Evolutionary conservation across 2,888 invertebrate species (phyloP).

Genomic region (Seladonia tumulorum): DNA sequence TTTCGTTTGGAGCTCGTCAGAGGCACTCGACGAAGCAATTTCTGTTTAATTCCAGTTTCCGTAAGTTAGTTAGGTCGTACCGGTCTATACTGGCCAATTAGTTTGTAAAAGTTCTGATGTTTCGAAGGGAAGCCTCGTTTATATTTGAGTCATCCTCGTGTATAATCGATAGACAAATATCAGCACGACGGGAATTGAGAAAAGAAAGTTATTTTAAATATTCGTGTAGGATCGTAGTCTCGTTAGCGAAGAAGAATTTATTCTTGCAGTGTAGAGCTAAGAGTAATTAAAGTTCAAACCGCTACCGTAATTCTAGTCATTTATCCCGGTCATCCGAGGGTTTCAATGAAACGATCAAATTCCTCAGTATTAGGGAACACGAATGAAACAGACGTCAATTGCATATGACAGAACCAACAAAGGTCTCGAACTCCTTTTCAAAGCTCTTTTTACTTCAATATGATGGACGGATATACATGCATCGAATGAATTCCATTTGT

Average conservation of each 20-base stretch:
- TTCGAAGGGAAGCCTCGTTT: not conserved
- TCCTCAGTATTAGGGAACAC: slow-evolving; percentile 33
- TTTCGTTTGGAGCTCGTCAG: not conserved
- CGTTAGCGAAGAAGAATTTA: slow-evolving; percentile 24
- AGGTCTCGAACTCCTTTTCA: not conserved
- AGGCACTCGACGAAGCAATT: not conserved
- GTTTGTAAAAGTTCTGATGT: not conserved
- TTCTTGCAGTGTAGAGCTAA: slow-evolving; percentile 36
- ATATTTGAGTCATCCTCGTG: not conserved
- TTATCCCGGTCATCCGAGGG: slow-evolving; percentile 9
- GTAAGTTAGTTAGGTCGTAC: not conserved
- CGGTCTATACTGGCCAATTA: not conserved
- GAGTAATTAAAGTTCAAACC: not conserved
- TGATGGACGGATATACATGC: slow-evolving; percentile 12
- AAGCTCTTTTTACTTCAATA: not conserved
- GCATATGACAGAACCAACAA: slow-evolving; percentile 2
- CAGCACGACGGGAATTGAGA: slow-evolving; percentile 49
- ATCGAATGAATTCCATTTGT: slow-evolving; percentile 17
- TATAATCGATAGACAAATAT: not conserved
- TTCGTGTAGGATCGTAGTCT: not conserved
- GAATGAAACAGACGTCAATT: slow-evolving; percentile 11
- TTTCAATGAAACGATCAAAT: slow-evolving; percentile 11
- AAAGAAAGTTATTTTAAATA: slow-evolving; percentile 21
- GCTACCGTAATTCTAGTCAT: slow-evolving; percentile 32
- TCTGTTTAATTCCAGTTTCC: not conserved